A percentile compares a stretch with the other conserved stretches of the same genome.
These are phyloP conservation scores for Ophonus ardosiacus DNA, from an alignment of 2,888 invertebrate species.

Conservation along the genomic window DNA sequence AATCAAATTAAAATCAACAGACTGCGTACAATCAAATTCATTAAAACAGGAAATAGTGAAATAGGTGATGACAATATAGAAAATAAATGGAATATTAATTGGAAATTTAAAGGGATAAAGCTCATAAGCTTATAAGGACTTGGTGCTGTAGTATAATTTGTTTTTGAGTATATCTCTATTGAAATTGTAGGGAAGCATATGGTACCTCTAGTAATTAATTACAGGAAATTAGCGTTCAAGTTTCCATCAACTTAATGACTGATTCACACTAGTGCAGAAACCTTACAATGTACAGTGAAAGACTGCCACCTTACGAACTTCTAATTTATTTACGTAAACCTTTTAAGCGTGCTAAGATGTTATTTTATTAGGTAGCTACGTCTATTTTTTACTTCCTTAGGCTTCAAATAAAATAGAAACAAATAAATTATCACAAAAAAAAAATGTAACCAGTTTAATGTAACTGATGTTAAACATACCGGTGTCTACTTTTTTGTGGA, in stretches of 20 bases:
- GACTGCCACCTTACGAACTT: background rate
- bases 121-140: background rate
- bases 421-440: background rate
- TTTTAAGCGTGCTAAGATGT: background rate
- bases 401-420: constrained; percentile 5
- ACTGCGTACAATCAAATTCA: background rate
- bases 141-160: constrained; percentile 22
- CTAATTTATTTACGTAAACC: constrained; percentile 20
- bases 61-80: background rate
- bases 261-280: constrained; percentile 14
- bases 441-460: no score
- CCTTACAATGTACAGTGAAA: constrained; percentile 2
- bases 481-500: no score
- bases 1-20: background rate
- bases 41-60: background rate
- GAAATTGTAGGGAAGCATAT: constrained; percentile 45
- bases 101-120: constrained; percentile 16
- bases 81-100: constrained; percentile 9
- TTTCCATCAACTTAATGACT: constrained; percentile 50
- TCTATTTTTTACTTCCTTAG: background rate
- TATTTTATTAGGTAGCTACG: no score
- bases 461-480: no score
- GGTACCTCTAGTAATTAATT: constrained; percentile 47
- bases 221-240: constrained; percentile 52
- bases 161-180: constrained; percentile 33